Conservation (phyloP, 1,140 invertebrate species). For the Aradophagus sp. region DNA sequence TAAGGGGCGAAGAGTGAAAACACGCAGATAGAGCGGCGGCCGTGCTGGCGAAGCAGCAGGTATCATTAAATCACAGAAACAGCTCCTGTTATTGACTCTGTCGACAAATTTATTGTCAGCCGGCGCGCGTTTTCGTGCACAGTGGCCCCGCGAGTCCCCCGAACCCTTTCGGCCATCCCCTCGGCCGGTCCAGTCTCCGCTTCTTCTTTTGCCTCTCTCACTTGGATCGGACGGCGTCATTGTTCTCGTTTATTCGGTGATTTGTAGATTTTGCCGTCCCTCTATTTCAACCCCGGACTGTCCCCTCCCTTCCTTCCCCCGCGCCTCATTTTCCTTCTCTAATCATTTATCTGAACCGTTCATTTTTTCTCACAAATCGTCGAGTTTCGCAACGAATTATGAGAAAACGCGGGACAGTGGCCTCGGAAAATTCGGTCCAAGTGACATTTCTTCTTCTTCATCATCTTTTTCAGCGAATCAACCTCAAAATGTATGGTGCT, state of each 20-base stretch:
- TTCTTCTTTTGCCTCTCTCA: constrained; percentile 41
- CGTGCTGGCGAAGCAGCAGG: constrained; percentile 55
- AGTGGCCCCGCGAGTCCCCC: constrained; percentile 54
- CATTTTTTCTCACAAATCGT: no score
- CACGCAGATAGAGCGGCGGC: constrained; percentile 37
- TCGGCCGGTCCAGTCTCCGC: constrained; percentile 41
- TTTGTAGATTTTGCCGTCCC: constrained; percentile 72
- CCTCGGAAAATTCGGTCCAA: no score
- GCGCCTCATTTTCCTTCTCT: constrained; percentile 16
- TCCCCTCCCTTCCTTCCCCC: constrained; percentile 7
- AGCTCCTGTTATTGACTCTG: constrained; percentile 74
- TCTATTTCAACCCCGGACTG: constrained; percentile 20
- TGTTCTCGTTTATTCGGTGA: constrained; percentile 75
- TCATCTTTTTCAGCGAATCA: no score
- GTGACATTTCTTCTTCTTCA: no score
- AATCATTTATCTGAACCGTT: no score
- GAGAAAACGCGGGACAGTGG: no score
- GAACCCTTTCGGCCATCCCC: constrained; percentile 54
- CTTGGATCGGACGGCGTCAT: constrained; percentile 66
- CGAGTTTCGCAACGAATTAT: no score
- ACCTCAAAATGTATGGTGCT: no score
- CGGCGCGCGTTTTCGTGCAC: constrained; percentile 66
- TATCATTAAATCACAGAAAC: constrained; percentile 75
- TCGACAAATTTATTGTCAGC: constrained; percentile 74
- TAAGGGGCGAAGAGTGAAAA: constrained; percentile 52